Base-by-base conservation (phyloP, 2,113 vertebrate species). In the Elanoides forficatus region DNA sequence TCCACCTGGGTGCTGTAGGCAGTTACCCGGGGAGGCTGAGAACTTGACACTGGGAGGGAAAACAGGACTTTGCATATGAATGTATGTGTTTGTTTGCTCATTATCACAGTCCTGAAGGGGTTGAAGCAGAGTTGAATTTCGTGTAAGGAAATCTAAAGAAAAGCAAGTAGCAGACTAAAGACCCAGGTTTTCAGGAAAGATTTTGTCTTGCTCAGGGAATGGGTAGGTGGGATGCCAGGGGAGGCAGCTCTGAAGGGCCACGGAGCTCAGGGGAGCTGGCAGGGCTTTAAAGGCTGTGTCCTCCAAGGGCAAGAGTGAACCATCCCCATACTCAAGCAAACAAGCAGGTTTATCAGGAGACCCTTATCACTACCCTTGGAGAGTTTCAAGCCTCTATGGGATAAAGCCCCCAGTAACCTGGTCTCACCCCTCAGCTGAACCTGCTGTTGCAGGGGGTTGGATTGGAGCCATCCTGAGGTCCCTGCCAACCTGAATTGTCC, bases 201-300 rank as follows among this genome's bases (percentile, higher is more conserved):
- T 40, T 71, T 59, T 65, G 30, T 3, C 22, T 85, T 75, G 5
- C 30, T 71, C 9, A 13, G 20, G 22, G 11, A 43, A 10, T 0
- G 0, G 13, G 12, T 43, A 34, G n/a, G 13, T 47, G 21, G 6
- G 10, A 45, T 62, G 19, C 3, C 3, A 23, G 13, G 8, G 16
- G 23, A 85, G 1, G 19, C 8, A 59, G 11, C 8, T 60, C 8
- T 53, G 13, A 80, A 62, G 23, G 14, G 11, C 8, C 23, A 25
- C 0, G 0, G 21, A 52, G 11, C 15, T 62, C 18, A 10, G 26
- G 29, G 30, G 6, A 52, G 4, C 16, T 85, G 30, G 1, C 30
- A 70, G 22, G 29, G 8, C 9, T 84, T 75, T 84, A 58, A 80
- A 84, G 8, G 21, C 22, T 43, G 13, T 6, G 1, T 60, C 7